phyloP scores from a whole-genome alignment of 2,888 invertebrate genomes.

The Hyposoter didymator region DNA sequence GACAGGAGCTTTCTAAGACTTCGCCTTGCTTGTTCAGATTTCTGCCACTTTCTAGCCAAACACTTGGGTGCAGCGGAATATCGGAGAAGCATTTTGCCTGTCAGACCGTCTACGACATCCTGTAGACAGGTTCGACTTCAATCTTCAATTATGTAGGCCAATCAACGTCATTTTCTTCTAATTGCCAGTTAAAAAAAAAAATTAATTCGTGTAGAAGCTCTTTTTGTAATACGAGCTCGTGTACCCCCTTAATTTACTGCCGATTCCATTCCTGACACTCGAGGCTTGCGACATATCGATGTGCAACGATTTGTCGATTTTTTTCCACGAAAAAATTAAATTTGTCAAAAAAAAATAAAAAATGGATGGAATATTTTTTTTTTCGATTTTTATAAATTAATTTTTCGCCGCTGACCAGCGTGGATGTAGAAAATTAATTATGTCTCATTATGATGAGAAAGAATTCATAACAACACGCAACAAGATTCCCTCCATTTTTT shows the following conservation, averaged over 20 bases:
- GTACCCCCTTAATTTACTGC: background rate
- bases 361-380: too few species aligned
- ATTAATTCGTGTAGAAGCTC: background rate
- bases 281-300: background rate
- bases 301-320: background rate
- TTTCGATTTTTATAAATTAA: background rate
- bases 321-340: background rate
- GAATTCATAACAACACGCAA: constrained; percentile 6
- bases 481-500: constrained; percentile 5
- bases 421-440: background rate
- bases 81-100: constrained; percentile 8
- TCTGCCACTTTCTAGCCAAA: constrained; percentile 48
- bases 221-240: background rate
- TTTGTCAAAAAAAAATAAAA: too few species aligned
- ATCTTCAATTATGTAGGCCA: constrained; percentile 42
- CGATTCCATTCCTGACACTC: too few species aligned
- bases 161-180: background rate
- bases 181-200: background rate
- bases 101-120: constrained; percentile 7
- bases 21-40: background rate
- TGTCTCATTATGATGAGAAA: background rate
- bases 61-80: constrained; percentile 9
- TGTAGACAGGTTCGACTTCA: constrained; percentile 1
- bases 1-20: constrained; percentile 56
- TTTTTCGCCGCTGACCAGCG: background rate